phyloP scores from a whole-genome alignment of 2,113 vertebrate species.

The Platichthys stellatus region DNA sequence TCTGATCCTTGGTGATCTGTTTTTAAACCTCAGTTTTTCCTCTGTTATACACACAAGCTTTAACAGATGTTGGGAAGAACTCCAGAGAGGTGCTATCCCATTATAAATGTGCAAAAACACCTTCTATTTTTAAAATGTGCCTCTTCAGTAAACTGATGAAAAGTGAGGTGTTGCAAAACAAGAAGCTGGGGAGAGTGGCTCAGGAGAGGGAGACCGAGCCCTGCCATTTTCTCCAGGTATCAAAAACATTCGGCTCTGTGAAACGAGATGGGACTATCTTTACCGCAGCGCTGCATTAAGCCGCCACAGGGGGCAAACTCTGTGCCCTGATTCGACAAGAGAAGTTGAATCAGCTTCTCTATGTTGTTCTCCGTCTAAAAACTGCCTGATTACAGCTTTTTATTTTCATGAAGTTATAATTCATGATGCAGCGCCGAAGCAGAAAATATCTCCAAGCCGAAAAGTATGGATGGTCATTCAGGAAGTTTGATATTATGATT shows the following conservation, averaged over 20 bases:
- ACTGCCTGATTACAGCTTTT: not conserved
- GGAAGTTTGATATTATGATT: too few relatives aligned
- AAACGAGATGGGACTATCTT: too few relatives aligned
- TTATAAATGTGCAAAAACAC: slow-evolving; percentile 34
- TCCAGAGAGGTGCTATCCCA: slow-evolving; percentile 17
- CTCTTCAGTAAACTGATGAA: slow-evolving; percentile 49
- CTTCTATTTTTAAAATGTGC: slow-evolving; percentile 64
- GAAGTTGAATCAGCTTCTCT: not conserved
- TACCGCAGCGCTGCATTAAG: too few relatives aligned
- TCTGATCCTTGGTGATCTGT: not conserved
- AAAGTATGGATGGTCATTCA: not conserved
- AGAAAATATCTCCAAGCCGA: not conserved
- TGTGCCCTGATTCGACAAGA: too few relatives aligned
- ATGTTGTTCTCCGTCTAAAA: not conserved
- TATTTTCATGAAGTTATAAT: not conserved
- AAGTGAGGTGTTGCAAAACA: slow-evolving; percentile 46
- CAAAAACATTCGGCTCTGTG: not conserved
- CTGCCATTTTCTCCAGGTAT: slow-evolving; percentile 20
- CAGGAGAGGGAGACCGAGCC: slow-evolving; percentile 46
- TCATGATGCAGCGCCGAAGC: not conserved
- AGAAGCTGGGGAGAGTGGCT: slow-evolving; percentile 30
- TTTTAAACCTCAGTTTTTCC: not conserved
- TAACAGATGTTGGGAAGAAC: slow-evolving; percentile 21
- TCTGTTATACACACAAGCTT: not conserved
- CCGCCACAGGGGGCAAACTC: too few relatives aligned